These are phyloP conservation scores for Antrozous pallidus DNA, from an alignment of 2,797 vertebrate species.

Conservation along the genomic window DNA sequence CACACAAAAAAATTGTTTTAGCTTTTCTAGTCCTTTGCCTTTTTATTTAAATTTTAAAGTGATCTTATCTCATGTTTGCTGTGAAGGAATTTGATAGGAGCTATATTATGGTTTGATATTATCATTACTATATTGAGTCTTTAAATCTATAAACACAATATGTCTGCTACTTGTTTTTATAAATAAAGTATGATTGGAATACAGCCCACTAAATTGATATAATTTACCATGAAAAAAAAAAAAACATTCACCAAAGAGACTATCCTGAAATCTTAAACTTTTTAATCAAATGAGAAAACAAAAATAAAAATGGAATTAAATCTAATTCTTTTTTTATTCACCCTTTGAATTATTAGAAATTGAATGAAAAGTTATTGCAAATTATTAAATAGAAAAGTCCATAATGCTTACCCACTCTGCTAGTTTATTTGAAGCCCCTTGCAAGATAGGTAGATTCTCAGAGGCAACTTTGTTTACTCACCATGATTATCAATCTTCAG, in stretches of 20 bases:
- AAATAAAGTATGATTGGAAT: no score
- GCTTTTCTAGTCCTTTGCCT: no score
- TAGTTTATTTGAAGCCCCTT: background rate
- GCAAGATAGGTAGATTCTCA: background rate
- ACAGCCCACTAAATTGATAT: no score
- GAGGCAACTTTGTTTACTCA: background rate
- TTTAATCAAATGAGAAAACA: background rate
- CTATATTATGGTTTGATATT: no score
- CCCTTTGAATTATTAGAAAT: background rate
- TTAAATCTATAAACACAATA: no score
- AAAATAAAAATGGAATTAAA: background rate
- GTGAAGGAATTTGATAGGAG: no score
- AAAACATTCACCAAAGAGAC: background rate
- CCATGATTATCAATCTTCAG: background rate
- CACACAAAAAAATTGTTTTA: background rate
- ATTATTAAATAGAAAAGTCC: background rate
- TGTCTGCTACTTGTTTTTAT: no score
- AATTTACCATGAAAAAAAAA: no score
- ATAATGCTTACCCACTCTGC: background rate
- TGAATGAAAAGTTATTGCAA: background rate
- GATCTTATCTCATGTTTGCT: no score
- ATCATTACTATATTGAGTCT: no score
- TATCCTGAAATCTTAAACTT: background rate
- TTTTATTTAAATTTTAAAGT: no score
- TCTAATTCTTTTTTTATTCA: background rate